Evolutionary conservation across 2,797 vertebrate genomes (phyloP), one percentile per base, ranked within the genome.

Genomic region (Tangara arthus): DNA sequence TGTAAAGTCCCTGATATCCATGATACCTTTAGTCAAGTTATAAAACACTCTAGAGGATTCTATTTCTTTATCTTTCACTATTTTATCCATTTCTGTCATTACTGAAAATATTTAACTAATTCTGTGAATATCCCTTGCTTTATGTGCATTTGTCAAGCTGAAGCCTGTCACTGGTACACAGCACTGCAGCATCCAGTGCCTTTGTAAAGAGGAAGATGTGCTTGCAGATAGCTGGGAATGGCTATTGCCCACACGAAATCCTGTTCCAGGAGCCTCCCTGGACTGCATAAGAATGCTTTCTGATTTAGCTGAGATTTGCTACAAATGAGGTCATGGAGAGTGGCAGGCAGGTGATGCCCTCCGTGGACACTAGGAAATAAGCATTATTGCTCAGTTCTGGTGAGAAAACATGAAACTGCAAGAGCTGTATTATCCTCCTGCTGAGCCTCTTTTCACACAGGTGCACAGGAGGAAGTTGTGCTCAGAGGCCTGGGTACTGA

Each of bases 1-100:
- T 97, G 95, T 91, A 96, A 97, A 96, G 93, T 95, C 94, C 60
- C 84, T 92, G 95, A 78, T 95, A 95, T 93, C 89, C 89, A 93
- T 95, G 92, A 96, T 95, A 96, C 94, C 94, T 95, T 95, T 95
- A 95, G 89, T 94, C 65, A 91, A 95, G 87, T 95, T 97, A 92
- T 85, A 92, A 95, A 96, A 95, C 94, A 85, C 60, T 80, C 60
- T 16, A n/a, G 55, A 83, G 85, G 57, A 75, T 75, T 89, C 70
- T 90, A n/a, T 77, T 90, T 89, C 83, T n/a, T 80, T 68, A 37
- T 82, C 6, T 8, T 82, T 90, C 42, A n/a, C 24, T 89, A 35
- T 87, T 89, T 78, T 80, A 59, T 75, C 59, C 2, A 42, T 80
- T 87, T 89, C 41, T 82, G 56, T 84, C 42, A 77, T 82, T 89